Evolutionary conservation across 2,113 vertebrate genomes (phyloP).

Genomic region (Halichoeres trimaculatus): DNA sequence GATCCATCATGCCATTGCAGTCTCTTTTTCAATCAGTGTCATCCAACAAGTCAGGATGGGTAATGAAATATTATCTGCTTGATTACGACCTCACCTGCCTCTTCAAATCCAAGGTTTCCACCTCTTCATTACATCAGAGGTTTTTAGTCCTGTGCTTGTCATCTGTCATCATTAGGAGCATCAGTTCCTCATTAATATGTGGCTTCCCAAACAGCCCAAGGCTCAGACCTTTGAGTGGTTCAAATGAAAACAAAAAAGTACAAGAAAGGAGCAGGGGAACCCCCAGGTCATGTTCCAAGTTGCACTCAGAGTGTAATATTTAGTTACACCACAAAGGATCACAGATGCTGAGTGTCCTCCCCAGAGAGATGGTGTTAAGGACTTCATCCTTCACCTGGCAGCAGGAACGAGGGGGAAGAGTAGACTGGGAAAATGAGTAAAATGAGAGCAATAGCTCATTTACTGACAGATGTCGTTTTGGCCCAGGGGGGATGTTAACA

Average conservation of each 20-base stretch:
- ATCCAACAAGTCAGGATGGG: conserved; percentile 40
- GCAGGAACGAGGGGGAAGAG: conserved; percentile 11
- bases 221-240: conserved; percentile 34
- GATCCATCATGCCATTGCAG: conserved; percentile 50
- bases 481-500: conserved; percentile 52
- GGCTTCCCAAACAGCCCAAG: conserved; percentile 39
- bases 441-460: conserved; percentile 40
- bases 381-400: conserved; percentile 47
- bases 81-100: conserved; percentile 56
- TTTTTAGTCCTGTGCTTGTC: conserved; percentile 38
- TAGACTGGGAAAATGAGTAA: conserved; percentile 6
- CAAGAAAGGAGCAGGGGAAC: conserved; percentile 28
- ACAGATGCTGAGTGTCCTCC: conserved; percentile 47
- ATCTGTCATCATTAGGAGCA: conserved; percentile 59
- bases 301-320: conserved; percentile 55
- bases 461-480: conserved; percentile 51
- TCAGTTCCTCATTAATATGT: conserved; percentile 21
- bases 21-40: conserved; percentile 62
- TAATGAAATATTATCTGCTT: conserved; percentile 52
- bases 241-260: background rate
- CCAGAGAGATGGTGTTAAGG: conserved; percentile 46
- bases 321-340: conserved; percentile 45
- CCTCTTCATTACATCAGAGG: conserved; percentile 48
- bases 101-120: conserved; percentile 47
- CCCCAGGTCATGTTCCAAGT: conserved; percentile 43